Conservation (phyloP, 2,888 invertebrate species). For the Steromphala cineraria region DNA sequence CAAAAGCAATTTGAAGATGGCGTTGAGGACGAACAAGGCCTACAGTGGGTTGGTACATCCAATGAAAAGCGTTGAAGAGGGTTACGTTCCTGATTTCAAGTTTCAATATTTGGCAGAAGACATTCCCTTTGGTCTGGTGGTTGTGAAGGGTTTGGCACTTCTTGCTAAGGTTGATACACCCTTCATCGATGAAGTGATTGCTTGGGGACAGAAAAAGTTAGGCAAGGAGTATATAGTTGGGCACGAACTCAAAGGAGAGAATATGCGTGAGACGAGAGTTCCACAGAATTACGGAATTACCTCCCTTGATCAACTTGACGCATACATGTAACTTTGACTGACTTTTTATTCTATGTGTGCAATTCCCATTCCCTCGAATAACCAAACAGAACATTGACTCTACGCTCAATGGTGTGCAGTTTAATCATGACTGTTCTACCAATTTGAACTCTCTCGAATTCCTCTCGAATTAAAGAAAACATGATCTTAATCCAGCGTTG, state of each 20-base stretch:
- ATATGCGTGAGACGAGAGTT: constrained; percentile 48
- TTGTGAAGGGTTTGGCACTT: constrained; percentile 57
- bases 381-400: too few relatives aligned
- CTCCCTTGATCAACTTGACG: constrained; percentile 39
- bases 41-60: constrained; percentile 58
- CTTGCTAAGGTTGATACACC: constrained; percentile 54
- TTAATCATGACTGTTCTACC: too few relatives aligned
- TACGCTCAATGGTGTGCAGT: too few relatives aligned
- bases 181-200: constrained; percentile 50
- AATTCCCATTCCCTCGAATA: too few relatives aligned
- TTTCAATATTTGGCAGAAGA: constrained; percentile 61
- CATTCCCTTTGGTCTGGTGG: constrained; percentile 60
- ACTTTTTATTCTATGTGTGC: too few relatives aligned
- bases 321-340: too few relatives aligned
- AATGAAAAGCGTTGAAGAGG: constrained; percentile 48
- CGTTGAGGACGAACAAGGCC: constrained; percentile 56
- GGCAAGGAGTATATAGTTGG: constrained; percentile 55
- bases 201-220: constrained; percentile 54
- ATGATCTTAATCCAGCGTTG: too few relatives aligned
- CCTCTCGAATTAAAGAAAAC: too few relatives aligned
- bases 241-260: constrained; percentile 45
- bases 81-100: constrained; percentile 57
- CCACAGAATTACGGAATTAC: constrained; percentile 56
- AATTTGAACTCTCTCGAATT: too few relatives aligned
- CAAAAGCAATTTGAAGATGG: constrained; percentile 38